Evolutionary conservation across 2,888 invertebrate species (phyloP), one percentile per base, ranked within the genome.

Genomic region (Dynastes tityus): DNA sequence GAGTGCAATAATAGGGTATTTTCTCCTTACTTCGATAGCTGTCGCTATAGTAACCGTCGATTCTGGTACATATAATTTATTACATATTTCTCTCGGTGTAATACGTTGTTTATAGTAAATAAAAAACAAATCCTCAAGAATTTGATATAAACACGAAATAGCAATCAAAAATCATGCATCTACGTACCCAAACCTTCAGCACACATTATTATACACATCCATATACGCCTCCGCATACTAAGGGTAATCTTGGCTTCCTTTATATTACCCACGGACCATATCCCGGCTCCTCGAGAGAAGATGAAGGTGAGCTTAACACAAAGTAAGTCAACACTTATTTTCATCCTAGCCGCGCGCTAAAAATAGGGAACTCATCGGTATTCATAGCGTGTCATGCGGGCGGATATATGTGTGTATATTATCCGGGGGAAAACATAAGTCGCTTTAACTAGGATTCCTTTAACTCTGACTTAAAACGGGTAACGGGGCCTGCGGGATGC

Each of bases 401-500:
- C 22, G 40, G 45, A 74, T 74, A 74, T 74, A 74, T 74, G 73
- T 74, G 63, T 74, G 73, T 74, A 74, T 74, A 74, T 67, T 67
- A 67, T 77, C 37, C 65, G 77, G 40, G 27, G 40, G 67, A 22
- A 55, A 55, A 58, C 77, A 77, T 77, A 77, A 61, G 67, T 77
- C 68, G 45, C 61, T 77, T 78, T 65, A 74, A 78, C 73, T 64
- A 65, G 71, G 71, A 65, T 65, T 73, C 64, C 71, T 65, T 58
- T 71, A 73, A 71, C 73, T 78, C 73, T 63, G 73, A 74, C 67
- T 78, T 74, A 78, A 78, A 78, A 68, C 78, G 45, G 45, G 45
- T 77, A 76, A 81, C 78, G 73, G 78, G 78, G 40, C 81, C 79
- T 75, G 22, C 40, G 81, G 81, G 80, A 76, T 78, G 49, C 63